Base-by-base conservation (phyloP, 2,113 vertebrate genomes). In the Phrynosoma blainvillii region DNA sequence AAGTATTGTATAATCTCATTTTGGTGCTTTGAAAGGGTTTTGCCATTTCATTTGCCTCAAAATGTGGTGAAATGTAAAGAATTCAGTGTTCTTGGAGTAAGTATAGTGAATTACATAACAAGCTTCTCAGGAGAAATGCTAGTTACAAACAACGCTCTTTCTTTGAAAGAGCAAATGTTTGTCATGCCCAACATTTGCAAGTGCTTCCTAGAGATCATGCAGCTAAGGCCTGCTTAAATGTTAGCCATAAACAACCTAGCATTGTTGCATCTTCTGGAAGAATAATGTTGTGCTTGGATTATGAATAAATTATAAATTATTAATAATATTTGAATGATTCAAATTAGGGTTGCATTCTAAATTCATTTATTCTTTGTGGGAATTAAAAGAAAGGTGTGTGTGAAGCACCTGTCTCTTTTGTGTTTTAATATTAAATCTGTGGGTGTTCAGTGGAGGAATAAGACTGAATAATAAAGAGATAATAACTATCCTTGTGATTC, bases 41-140 rank as follows among this genome's bases (percentile, higher is more conserved):
- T 91, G 79, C 84, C 56, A 36, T 9, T 90, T 85, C 77, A 23
- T 66, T 90, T 85, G 77, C 79, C 27, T 91, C 25, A 42, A 16
- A 59, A 16, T 0, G 0, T 27, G 62, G 84, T n/a, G 18, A 71
- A 87, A 85, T 32, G 32, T 47, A 76, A 87, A 68, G 40, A 65
- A 36, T 70, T 47, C n/a, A 59, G 20, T 30, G 59, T 47, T 66
- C 62, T 70, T 87, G 14, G 62, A 88, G 16, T 32, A 77, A 78
- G 30, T 82, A 59, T n/a, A 36, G 7, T 13, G 16, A 9, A 6
- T 91, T 86, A 23, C 0, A 2, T 47, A 36, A n/a, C 20, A 74
- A 1, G 1, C 30, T 54, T 87, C 66, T 36, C 0, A 32, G 18
- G 54, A n/a, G 23, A 56, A 32, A 68, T 32, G 52, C 66, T 36